Percentiles rank a stretch among this genome's conserved stretches.
Evolutionary conservation across 2,113 vertebrate species (phyloP).

Genomic region (Aspiorhynchus laticeps): DNA sequence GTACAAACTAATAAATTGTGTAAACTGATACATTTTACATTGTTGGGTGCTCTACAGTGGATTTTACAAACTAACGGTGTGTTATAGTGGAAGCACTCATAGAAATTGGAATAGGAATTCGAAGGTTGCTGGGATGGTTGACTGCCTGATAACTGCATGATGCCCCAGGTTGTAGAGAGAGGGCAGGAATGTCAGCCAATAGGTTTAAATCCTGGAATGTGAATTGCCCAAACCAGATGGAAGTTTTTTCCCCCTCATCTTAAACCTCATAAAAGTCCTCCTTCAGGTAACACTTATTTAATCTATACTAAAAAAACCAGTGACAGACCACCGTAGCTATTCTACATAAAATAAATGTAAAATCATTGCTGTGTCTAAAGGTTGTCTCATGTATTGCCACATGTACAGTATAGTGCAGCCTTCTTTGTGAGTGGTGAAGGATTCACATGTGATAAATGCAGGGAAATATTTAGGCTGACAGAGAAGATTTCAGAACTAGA

Average conservation of each 20-base stretch:
- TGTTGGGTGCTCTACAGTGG: not conserved
- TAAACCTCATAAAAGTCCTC: not conserved
- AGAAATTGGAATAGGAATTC: not conserved
- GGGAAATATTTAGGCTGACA: no score
- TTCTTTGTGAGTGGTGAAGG: no score
- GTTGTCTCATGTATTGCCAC: not conserved
- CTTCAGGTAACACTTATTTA: not conserved
- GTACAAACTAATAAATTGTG: not conserved
- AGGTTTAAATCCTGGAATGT: not conserved
- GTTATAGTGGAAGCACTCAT: not conserved
- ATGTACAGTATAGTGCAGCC: no score
- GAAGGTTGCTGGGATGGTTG: not conserved
- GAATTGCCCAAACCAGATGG: not conserved
- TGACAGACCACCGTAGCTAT: not conserved
- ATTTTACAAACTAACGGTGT: not conserved
- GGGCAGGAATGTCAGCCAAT: not conserved
- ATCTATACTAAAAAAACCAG: not conserved
- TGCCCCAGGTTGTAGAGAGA: not conserved
- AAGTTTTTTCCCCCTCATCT: not conserved
- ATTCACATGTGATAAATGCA: no score
- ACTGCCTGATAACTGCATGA: not conserved
- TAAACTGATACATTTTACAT: not conserved
- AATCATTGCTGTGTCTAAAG: not conserved
- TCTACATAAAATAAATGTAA: not conserved
- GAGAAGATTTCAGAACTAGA: no score